phyloP scores from a whole-genome alignment of 1,140 invertebrate genomes.

The Dinoponera quadriceps region DNA sequence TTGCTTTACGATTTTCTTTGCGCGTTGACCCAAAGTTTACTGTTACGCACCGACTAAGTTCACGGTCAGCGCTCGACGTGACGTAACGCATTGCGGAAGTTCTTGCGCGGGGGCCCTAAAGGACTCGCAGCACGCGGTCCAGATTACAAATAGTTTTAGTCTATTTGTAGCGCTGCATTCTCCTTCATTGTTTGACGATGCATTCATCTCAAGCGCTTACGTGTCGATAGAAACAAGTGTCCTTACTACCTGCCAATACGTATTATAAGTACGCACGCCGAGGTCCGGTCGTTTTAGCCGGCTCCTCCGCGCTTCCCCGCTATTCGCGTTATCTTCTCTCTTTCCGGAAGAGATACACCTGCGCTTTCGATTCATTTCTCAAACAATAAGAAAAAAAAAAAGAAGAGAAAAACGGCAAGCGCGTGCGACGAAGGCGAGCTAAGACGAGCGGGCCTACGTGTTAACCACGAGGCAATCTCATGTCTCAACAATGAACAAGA shows the following conservation, averaged over 20 bases:
- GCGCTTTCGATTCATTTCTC: background rate
- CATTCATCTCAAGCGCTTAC: conserved; percentile 21
- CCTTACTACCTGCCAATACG: conserved; percentile 52
- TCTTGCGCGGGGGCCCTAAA: no score
- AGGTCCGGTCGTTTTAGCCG: conserved; percentile 12
- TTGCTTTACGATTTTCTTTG: no score
- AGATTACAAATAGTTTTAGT: background rate
- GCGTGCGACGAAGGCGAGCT: background rate
- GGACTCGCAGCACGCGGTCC: no score
- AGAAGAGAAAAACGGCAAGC: no score
- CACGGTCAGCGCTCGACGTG: no score
- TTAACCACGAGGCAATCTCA: background rate
- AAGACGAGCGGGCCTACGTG: background rate
- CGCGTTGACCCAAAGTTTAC: no score
- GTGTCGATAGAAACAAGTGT: conserved; percentile 47
- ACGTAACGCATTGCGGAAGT: no score
- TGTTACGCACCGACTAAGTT: no score
- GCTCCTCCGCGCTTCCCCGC: background rate
- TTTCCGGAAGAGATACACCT: background rate
- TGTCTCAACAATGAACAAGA: conserved; percentile 6
- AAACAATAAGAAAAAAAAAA: no score
- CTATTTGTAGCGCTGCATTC: background rate
- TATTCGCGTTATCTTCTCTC: conserved; percentile 20
- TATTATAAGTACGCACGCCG: conserved; percentile 10
- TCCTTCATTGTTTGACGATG: conserved; percentile 51